Evolutionary conservation across 2,888 invertebrate genomes (phyloP).

Genomic region (Sesia apiformis): DNA sequence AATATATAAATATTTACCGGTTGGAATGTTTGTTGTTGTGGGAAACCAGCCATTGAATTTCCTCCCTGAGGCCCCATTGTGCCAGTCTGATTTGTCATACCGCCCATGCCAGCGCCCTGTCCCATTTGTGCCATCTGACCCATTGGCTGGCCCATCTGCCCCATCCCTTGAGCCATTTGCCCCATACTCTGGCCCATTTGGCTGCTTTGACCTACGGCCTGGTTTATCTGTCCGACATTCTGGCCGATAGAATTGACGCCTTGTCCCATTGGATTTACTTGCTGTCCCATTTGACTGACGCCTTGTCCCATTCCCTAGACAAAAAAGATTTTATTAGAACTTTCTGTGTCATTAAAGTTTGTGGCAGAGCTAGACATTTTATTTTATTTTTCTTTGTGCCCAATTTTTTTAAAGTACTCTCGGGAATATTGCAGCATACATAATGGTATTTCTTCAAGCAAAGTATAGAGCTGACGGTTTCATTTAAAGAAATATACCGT

Average conservation of each 20-base stretch:
- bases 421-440: no score
- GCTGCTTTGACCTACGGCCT: slow-evolving; percentile 54
- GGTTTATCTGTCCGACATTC: slow-evolving; percentile 66
- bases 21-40: slow-evolving; percentile 70
- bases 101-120: slow-evolving; percentile 59
- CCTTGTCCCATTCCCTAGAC: slow-evolving; percentile 62
- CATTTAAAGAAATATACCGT: no score
- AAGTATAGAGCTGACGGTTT: no score
- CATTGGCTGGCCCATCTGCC: slow-evolving; percentile 65
- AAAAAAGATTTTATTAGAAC: not conserved
- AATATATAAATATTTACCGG: slow-evolving; percentile 32
- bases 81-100: slow-evolving; percentile 66
- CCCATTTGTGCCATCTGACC: slow-evolving; percentile 74
- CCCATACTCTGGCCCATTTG: slow-evolving; percentile 63
- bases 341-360: not conserved
- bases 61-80: slow-evolving; percentile 67
- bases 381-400: no score
- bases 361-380: not conserved
- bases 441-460: no score
- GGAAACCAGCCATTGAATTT: slow-evolving; percentile 67
- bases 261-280: slow-evolving; percentile 65
- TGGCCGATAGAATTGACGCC: slow-evolving; percentile 59
- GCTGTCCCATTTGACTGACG: slow-evolving; percentile 67
- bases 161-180: slow-evolving; percentile 61
- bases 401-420: no score